A percentile compares a stretch with the other conserved stretches of the same genome.
These are phyloP conservation scores for Cossypha caffra DNA, from an alignment of 2,797 vertebrate genomes.

Conservation along the genomic window DNA sequence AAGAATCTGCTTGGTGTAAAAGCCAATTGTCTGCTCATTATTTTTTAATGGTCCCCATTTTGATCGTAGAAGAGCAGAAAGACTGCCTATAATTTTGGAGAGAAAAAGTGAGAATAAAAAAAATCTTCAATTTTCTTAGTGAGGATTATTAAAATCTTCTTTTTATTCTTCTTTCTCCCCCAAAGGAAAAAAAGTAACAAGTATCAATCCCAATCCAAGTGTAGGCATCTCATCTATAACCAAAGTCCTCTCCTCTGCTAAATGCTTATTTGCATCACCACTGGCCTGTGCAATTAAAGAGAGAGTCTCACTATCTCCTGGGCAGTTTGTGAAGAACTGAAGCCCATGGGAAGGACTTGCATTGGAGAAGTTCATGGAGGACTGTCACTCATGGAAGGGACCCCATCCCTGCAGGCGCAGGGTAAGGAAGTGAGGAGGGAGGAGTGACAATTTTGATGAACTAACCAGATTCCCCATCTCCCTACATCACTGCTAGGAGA, in stretches of 20 bases:
- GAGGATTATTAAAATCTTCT: too few relatives aligned
- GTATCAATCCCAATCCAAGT: background rate
- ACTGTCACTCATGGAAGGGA: background rate
- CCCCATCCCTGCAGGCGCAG: background rate
- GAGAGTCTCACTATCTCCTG: background rate
- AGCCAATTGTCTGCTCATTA: slow-evolving; percentile 97
- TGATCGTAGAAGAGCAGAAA: slow-evolving; percentile 95
- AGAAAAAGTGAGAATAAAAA: background rate
- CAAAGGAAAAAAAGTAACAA: background rate
- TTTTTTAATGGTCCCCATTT: slow-evolving; percentile 98
- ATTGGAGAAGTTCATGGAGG: background rate
- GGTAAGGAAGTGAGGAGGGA: background rate
- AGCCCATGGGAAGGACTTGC: background rate
- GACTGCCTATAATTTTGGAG: slow-evolving; percentile 85
- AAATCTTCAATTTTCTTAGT: background rate
- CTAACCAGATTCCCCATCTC: background rate
- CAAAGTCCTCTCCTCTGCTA: background rate
- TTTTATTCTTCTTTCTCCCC: background rate
- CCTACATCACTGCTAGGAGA: background rate
- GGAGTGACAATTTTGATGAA: background rate
- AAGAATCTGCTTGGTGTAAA: slow-evolving; percentile 98
- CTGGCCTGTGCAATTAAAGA: background rate
- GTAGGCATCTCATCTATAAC: background rate
- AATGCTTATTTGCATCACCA: background rate
- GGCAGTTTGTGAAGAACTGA: background rate